Evolutionary conservation across 2,888 invertebrate species (phyloP), one percentile per base, ranked within the genome.

Genomic region (Lithophane semibrunnea): DNA sequence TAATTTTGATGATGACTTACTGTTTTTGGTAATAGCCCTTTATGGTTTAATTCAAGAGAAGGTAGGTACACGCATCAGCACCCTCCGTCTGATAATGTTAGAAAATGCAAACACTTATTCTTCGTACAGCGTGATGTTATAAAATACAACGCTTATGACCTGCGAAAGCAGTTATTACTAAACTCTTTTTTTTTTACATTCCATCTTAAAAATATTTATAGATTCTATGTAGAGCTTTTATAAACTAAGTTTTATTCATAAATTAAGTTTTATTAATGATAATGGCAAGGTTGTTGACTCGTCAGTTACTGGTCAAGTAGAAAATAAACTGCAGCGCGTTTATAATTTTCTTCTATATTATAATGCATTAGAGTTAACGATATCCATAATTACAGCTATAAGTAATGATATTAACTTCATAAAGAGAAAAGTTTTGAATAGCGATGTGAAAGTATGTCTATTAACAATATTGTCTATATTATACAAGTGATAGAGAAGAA

Each of bases 381-480:
- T 79, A 82, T 64, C 42, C 54, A 52, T 69, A 72, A 82, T 82
- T 75, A 68, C 8, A 64, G 54, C 82, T 56, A 82, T 82, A 60
- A 79, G 67, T 82, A 18, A 66, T 52, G 12, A 29, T 58, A 52
- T 72, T 64, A 61, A 75, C 47, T 49, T 52, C 24, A 49, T 47
- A 61, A 67, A 80, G 29, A 75, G 82, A 80, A 80, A 80, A 66
- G 47, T 18, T 44, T 63, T 65, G 9, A 21, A 7, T 47, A n/a
- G 13, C 16, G 49, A 54, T 72, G 68, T 61, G 83, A 82, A 79
- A 82, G 79, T 56, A 61, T 24, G 16, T 0, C 37, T 47, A 42
- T 21, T 44, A 42, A 21, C 9, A 21, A 18, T 29, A 29, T 7
- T 68, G 18, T 52, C 9, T n/a, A 5, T 37, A 56, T n/a, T 54